A percentile compares a stretch with the other conserved stretches of the same genome.
These are phyloP conservation scores for Chydorus sphaericus DNA, from an alignment of 2,888 invertebrate genomes.

Conservation along the genomic window DNA sequence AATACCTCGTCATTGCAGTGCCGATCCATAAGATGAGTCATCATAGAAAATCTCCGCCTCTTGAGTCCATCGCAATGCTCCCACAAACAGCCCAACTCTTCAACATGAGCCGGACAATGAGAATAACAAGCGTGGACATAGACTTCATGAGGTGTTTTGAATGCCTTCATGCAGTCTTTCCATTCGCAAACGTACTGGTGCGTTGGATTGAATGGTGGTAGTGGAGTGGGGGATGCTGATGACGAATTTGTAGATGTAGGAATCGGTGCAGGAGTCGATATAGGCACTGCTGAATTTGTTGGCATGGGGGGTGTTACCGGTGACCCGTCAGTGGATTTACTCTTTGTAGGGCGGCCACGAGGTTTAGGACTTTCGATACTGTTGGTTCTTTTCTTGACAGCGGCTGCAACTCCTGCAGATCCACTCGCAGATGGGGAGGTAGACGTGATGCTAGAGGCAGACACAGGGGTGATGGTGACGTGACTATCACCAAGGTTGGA, in stretches of 20 bases:
- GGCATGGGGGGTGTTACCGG: constrained; percentile 19
- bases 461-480: constrained; percentile 13
- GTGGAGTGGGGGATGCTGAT: background rate
- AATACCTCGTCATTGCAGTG: constrained; percentile 72
- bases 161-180: constrained; percentile 68
- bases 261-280: constrained; percentile 1
- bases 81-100: constrained; percentile 80
- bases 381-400: constrained; percentile 20
- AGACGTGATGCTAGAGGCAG: constrained; percentile 20
- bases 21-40: constrained; percentile 91
- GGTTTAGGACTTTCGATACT: background rate
- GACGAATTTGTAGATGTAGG: background rate
- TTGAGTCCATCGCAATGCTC: constrained; percentile 77
- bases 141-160: constrained; percentile 58
- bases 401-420: constrained; percentile 19
- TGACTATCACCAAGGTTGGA: constrained; percentile 1
- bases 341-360: constrained; percentile 4
- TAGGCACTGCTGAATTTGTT: too few species aligned
- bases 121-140: constrained; percentile 72
- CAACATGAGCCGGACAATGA: constrained; percentile 57
- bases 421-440: constrained; percentile 19
- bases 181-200: constrained; percentile 63
- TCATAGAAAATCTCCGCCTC: constrained; percentile 78
- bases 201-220: constrained; percentile 11
- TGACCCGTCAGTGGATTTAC: background rate